These are phyloP conservation scores for Calcarius ornatus DNA, from an alignment of 2,113 vertebrate species.

Conservation along the genomic window DNA sequence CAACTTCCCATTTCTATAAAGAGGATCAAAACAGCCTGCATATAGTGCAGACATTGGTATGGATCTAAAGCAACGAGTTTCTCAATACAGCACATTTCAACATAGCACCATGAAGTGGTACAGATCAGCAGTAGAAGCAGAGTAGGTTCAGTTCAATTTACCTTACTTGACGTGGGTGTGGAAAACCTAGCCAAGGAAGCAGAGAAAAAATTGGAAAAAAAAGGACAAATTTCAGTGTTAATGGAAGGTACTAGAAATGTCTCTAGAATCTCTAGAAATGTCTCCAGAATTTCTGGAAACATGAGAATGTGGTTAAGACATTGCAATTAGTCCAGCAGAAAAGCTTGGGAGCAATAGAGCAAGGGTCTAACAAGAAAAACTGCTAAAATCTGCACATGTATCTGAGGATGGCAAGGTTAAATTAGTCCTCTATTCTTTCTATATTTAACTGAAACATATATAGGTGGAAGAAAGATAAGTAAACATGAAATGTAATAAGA, in stretches of 20 bases:
- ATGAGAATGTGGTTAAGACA: neutral
- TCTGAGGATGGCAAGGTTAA: neutral
- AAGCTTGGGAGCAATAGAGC: neutral
- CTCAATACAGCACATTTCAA: neutral
- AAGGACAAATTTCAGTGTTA: neutral
- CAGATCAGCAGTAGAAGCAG: neutral
- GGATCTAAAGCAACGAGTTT: neutral
- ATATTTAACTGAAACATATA: neutral
- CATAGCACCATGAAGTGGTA: neutral
- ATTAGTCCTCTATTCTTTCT: neutral
- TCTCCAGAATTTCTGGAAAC: neutral
- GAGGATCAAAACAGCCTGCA: neutral
- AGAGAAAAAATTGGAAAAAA: neutral
- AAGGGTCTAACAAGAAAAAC: neutral
- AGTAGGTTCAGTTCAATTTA: neutral
- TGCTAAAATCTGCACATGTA: neutral
- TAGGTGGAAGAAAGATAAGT: neutral
- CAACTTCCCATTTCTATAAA: neutral
- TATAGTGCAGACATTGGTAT: neutral
- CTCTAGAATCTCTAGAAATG: neutral
- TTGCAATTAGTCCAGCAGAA: neutral
- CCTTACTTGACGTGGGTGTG: neutral
- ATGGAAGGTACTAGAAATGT: neutral
- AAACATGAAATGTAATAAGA: neutral
- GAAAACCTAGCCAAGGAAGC: neutral